Percentiles rank a stretch among this genome's conserved stretches.
Evolutionary conservation across 2,888 invertebrate genomes (phyloP).

Genomic region (Luperina nickerlii): DNA sequence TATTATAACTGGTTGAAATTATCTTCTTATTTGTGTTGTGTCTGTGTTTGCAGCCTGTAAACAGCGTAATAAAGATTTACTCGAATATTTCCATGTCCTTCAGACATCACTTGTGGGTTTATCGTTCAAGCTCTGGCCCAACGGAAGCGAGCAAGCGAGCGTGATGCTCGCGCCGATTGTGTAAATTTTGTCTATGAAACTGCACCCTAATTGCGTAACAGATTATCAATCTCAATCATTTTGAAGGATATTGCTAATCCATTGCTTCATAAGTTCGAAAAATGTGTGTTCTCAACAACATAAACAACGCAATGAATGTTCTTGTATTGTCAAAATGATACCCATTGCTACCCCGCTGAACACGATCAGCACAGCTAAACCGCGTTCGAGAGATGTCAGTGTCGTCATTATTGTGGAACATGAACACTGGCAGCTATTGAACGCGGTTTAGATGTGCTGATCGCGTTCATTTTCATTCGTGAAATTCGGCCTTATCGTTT

Average conservation of each 20-base stretch:
- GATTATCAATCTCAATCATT: too few species aligned
- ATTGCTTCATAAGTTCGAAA: too few species aligned
- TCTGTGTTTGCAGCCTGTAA: not conserved
- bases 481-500: not conserved
- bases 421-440: not conserved
- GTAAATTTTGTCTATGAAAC: not conserved
- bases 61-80: not conserved
- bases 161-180: not conserved
- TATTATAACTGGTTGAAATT: not conserved
- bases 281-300: too few species aligned
- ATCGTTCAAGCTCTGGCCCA: not conserved
- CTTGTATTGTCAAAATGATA: too few species aligned
- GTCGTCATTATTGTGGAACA: not conserved
- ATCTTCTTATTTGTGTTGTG: not conserved
- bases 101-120: conserved; percentile 11
- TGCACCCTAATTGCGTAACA: too few species aligned
- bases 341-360: too few species aligned
- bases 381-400: too few species aligned
- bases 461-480: too few species aligned
- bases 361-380: not conserved
- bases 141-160: too few species aligned
- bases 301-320: too few species aligned
- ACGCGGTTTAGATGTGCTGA: not conserved
- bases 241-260: too few species aligned
- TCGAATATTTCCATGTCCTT: conserved; percentile 7